Evolutionary conservation across 2,113 vertebrate genomes (phyloP).

Genomic region (Thalassoma bifasciatum): DNA sequence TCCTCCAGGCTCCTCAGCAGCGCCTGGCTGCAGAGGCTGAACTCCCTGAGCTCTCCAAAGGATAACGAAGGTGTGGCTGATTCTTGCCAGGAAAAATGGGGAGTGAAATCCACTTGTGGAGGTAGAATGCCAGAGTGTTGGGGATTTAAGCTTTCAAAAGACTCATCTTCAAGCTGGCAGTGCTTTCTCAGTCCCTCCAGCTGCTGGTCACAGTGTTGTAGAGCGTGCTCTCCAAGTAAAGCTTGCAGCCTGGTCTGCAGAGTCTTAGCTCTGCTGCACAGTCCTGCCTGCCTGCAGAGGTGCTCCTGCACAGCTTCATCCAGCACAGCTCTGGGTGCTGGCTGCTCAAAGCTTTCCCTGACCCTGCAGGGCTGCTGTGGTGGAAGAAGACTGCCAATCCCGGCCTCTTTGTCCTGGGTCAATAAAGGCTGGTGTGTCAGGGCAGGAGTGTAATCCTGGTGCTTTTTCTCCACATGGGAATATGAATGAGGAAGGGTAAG

Average conservation of each 20-base stretch:
- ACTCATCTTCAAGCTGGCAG: conserved; percentile 55
- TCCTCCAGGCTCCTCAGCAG: conserved; percentile 85
- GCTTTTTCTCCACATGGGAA: conserved; percentile 57
- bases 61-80: conserved; percentile 54
- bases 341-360: conserved; percentile 60
- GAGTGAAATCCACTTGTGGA: conserved; percentile 28
- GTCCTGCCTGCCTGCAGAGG: conserved; percentile 83
- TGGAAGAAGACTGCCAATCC: conserved; percentile 45
- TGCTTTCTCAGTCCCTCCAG: conserved; percentile 85
- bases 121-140: conserved; percentile 26
- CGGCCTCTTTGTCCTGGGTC: conserved; percentile 73
- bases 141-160: conserved; percentile 32
- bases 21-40: conserved; percentile 80
- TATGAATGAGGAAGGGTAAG: conserved; percentile 40
- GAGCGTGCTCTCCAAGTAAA: conserved; percentile 86
- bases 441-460: conserved; percentile 49
- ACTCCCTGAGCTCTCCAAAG: conserved; percentile 81
- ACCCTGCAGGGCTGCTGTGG: conserved; percentile 60
- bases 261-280: conserved; percentile 82
- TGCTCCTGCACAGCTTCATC: conserved; percentile 78
- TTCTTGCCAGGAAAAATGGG: conserved; percentile 34
- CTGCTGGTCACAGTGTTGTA: conserved; percentile 86
- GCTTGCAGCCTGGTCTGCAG: conserved; percentile 88
- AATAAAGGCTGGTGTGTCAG: conserved; percentile 73
- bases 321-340: conserved; percentile 46